Base-by-base conservation (phyloP, 2,888 invertebrate species). In the Didymodactylos carnosus region DNA sequence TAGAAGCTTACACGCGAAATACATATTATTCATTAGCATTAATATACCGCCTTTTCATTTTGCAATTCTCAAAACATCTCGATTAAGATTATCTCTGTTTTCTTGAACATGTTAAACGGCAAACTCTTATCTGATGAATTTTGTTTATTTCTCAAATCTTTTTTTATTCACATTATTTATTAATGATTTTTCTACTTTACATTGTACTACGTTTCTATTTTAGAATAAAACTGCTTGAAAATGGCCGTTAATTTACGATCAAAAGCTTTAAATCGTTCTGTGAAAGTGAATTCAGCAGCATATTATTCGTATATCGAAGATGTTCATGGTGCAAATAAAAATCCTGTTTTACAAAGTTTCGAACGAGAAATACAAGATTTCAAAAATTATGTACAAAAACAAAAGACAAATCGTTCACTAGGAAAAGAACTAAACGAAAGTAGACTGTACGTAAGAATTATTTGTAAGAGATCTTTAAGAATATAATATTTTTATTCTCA, bases 261-360 rank as follows among this genome's bases (percentile, higher is more conserved):
- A 46, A 74, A 74, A 69, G 74, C 71, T 14, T 53, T 71, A 10
- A 71, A 74, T 43, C 71, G 53, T 71, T 71, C 71, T n/a, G 69
- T 71, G 16, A 74, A 74, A 43, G 41, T 35, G 10, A 74, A 74
- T 27, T 53, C 74, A 35, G 46, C 62, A 39, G 74, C 74, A 23
- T 74, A 74, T 69, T 74, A 74, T 69, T 74, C 74, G 19, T 74
- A 74, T 51, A 35, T 74, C 14, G 74, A 74, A 14, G 74, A 74
- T 25, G 11, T 41, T 35, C 53, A 72, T 19, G 72, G 72, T 16
- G 27, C 29, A 7, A 62, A 35, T 35, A 62, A 62, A 62, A 74
- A 74, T 71, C 74, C 74, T n/a, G 74, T 74, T 16, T 53, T 53
- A 19, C 74, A 74, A 46, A 71, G 71, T 40, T 69, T 74, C 29